phyloP scores from a whole-genome alignment of 1,140 invertebrate species.

The Magallana angulata region DNA sequence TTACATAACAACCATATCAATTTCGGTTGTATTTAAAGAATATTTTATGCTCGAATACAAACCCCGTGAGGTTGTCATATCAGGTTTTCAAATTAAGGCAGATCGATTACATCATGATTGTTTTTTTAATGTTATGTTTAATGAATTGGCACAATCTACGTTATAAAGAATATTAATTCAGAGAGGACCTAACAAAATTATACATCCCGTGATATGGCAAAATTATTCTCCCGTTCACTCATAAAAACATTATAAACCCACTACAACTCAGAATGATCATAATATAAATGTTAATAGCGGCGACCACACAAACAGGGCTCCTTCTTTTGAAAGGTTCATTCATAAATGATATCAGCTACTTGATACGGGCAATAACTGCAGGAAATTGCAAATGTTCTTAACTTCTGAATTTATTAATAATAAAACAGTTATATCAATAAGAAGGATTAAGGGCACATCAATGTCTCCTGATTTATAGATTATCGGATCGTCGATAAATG shows the following conservation, averaged over 20 bases:
- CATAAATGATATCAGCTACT: neutral
- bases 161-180: neutral
- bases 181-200: neutral
- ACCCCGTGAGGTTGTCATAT: neutral
- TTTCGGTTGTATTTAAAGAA: neutral
- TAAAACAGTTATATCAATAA: constrained; percentile 10
- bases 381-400: neutral
- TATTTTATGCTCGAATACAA: neutral
- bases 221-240: neutral
- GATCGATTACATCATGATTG: constrained; percentile 5
- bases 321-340: neutral
- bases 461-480: constrained; percentile 32
- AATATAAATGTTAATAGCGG: neutral
- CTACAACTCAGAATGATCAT: neutral
- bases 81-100: neutral
- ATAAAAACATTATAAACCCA: neutral
- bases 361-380: neutral
- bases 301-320: neutral
- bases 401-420: constrained; percentile 6
- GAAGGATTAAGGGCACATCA: neutral
- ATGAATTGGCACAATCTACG: neutral
- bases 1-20: constrained; percentile 28
- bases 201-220: neutral
- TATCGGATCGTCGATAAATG: neutral
- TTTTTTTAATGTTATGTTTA: constrained; percentile 12